Percentiles rank a stretch among this genome's conserved stretches.
Evolutionary conservation across 2,888 invertebrate genomes (phyloP).

Genomic region (Thumatha senex): DNA sequence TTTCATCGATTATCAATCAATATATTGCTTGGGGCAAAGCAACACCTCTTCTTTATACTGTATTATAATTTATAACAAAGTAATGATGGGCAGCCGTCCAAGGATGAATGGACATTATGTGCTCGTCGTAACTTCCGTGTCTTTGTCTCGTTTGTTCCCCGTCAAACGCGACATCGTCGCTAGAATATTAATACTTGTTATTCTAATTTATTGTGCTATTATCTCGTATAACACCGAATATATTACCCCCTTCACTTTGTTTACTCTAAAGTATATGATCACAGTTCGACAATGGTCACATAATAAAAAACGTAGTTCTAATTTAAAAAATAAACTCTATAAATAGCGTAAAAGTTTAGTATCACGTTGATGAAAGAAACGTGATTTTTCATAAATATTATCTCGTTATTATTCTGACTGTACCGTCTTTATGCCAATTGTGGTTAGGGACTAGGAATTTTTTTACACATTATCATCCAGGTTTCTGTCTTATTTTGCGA

Average conservation of each 20-base stretch:
- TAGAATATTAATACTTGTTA: conserved; percentile 75
- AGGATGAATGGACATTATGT: conserved; percentile 72
- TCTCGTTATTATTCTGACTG: too few species aligned
- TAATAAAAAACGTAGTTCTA: too few species aligned
- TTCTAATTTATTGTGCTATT: conserved; percentile 42
- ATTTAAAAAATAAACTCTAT: too few species aligned
- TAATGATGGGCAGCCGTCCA: conserved; percentile 44
- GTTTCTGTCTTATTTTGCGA: too few species aligned
- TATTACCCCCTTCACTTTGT: conserved; percentile 23
- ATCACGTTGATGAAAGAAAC: too few species aligned
- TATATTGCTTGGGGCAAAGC: conserved; percentile 22
- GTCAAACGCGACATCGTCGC: conserved; percentile 60
- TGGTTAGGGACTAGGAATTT: too few species aligned
- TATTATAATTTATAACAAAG: conserved; percentile 25
- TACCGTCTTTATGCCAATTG: too few species aligned
- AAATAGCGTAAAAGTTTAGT: too few species aligned
- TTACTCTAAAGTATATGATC: not conserved
- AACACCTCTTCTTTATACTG: conserved; percentile 22
- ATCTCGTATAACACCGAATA: conserved; percentile 55
- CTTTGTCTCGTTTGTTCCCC: conserved; percentile 70
- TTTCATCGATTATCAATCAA: conserved; percentile 41
- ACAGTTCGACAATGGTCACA: not conserved
- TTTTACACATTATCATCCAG: too few species aligned
- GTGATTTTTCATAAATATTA: too few species aligned
- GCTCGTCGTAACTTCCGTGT: conserved; percentile 69